These are phyloP conservation scores for Leptopilina myrica DNA, from an alignment of 2,888 invertebrate genomes.

Conservation along the genomic window DNA sequence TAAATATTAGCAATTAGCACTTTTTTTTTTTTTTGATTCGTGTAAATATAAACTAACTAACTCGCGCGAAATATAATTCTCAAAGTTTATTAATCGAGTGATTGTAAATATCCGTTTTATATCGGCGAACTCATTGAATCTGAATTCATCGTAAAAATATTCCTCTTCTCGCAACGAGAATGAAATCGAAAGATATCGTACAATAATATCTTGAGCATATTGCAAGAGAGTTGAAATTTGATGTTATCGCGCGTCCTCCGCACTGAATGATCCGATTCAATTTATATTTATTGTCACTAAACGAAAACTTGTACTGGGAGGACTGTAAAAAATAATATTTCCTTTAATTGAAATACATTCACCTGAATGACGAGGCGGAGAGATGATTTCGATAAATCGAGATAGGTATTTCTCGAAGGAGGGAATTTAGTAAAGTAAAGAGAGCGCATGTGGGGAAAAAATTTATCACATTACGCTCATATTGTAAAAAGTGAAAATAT, in stretches of 20 bases:
- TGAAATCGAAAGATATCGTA: not conserved
- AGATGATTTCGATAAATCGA: too few relatives aligned
- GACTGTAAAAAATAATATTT: not conserved
- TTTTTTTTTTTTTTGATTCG: not conserved
- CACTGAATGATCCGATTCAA: constrained; percentile 21
- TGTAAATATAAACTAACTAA: not conserved
- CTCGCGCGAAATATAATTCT: not conserved
- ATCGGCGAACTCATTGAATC: not conserved
- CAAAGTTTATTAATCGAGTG: constrained; percentile 2
- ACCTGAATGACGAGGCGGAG: not conserved
- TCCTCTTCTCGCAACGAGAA: not conserved
- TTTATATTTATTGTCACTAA: constrained; percentile 26
- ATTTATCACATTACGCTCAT: too few relatives aligned
- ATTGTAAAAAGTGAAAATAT: too few relatives aligned
- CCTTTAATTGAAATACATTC: constrained; percentile 6
- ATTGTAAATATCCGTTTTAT: constrained; percentile 12
- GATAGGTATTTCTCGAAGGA: too few relatives aligned
- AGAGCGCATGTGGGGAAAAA: too few relatives aligned
- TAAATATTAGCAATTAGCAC: constrained; percentile 31
- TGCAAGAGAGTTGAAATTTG: constrained; percentile 8
- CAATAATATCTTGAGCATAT: not conserved
- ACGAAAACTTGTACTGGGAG: not conserved
- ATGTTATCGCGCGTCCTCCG: not conserved
- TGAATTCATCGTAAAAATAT: not conserved
- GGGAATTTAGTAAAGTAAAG: too few relatives aligned